Base-by-base conservation (phyloP, 2,797 vertebrate species). In the Enteromius trimaculatus region DNA sequence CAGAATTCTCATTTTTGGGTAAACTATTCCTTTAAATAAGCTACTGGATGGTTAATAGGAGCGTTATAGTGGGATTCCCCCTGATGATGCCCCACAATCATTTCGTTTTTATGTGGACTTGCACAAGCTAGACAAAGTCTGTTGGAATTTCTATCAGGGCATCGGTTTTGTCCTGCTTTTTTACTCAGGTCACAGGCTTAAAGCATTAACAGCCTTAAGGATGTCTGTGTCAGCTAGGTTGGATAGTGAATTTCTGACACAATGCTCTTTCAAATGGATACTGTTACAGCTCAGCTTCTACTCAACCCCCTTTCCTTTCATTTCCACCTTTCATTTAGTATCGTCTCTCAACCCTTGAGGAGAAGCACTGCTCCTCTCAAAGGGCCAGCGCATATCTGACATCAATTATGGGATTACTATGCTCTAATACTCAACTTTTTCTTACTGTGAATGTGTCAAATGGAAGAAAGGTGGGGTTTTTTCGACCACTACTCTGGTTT, bases 321-420 rank as follows among this genome's bases (percentile, higher is more conserved):
- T 80, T 86, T 47, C 37, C 58, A 39, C 68, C 70, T 69, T 68
- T 87, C 23, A 53, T 47, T 84, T 76, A 68, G 77, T 86, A 80
- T 81, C 58, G 3, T 69, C 71, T 83, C 80, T 81, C 68, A 70
- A 62, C 82, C 81, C 81, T 88, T 31, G 2, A 82, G 87, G 76
- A 82, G 49, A 78, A 60, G 77, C 70, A 71, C 47, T 84, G 47
- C 87, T 92, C 90, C 85, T 82, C 88, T 91, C 86, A 87, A 85
- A 87, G 85, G 86, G 68, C 82, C 84, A 29, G 53, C 80, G 84
- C 86, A 84, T 89, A 86, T 88, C 90, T 91, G 91, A 62, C 81
- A 90, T 87, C 86, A 89, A 82, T 86, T 90, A 91, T 86, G 85
- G 89, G 90, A 92, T 94, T 92, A 92, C 90, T 89, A 89, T 89